Conservation (phyloP, 2,113 vertebrate genomes). For the Notechis scutatus region DNA sequence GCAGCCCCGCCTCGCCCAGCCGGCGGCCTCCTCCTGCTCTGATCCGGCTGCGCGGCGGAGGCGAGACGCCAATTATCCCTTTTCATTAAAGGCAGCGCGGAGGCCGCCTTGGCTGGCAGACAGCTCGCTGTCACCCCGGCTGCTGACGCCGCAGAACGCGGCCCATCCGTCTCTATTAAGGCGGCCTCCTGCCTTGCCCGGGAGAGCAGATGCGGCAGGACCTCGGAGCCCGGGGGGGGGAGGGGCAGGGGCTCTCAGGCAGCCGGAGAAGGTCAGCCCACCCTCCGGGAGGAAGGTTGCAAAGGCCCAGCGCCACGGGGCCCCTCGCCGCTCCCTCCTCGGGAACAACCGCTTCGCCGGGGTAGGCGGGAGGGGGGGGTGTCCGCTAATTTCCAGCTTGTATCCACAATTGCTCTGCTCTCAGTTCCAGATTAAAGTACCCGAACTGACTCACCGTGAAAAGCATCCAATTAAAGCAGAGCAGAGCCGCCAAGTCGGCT, state of each 20-base stretch:
- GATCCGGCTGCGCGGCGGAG: not conserved
- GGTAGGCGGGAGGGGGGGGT: not conserved
- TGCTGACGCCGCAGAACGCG: slow-evolving; percentile 37
- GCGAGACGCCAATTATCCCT: slow-evolving; percentile 8
- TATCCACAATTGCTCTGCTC: not conserved
- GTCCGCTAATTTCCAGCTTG: not conserved
- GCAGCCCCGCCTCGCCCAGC: not conserved
- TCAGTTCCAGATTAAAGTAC: not conserved
- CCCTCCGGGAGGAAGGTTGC: not conserved
- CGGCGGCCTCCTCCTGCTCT: no score
- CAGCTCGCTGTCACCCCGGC: slow-evolving; percentile 30
- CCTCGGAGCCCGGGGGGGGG: not conserved
- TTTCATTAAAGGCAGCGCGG: slow-evolving; percentile 25
- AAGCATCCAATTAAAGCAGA: not conserved
- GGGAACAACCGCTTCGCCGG: not conserved
- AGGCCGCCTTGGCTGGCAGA: slow-evolving; percentile 36
- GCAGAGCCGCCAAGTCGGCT: no score
- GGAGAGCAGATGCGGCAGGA: not conserved
- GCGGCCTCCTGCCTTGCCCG: not conserved
- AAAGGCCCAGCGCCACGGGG: not conserved
- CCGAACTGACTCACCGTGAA: not conserved
- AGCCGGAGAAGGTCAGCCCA: not conserved
- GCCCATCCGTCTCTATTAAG: not conserved
- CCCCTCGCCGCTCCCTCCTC: not conserved
- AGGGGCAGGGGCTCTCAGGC: not conserved